Evolutionary conservation across 1,140 invertebrate genomes (phyloP), one percentile per base, ranked within the genome.

Genomic region (Cataglyphis hispanica): DNA sequence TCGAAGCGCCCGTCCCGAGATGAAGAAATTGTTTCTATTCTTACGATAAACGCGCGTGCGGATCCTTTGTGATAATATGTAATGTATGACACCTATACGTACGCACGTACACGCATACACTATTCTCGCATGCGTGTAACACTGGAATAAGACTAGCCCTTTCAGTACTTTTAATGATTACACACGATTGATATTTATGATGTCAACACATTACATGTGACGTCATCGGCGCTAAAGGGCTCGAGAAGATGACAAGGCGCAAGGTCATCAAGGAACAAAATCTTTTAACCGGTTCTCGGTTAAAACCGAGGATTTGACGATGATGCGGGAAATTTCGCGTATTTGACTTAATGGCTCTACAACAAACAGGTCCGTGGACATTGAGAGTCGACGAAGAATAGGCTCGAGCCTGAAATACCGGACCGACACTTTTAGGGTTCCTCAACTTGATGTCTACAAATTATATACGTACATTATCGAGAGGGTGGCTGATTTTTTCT

Each of bases 41-140:
- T 92, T 88, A 88, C 80, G 84, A 75, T 85, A 89, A 90, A 89
- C 78, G 77, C 85, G 91, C 86, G 69, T 64, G 89, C 87, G 87
- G 89, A 91, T 92, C 91, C 89, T 93, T 94, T 95, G 94, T 93
- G 94, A 95, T 94, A 94, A 93, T 93, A 93, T 92, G 90, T 93
- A 91, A 91, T 92, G 91, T 93, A 91, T 94, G 92, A 91, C 86
- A 91, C 91, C 90, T 89, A 69, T 93, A 93, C 90, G 89, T 89
- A 92, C 76, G 91, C 88, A 61, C 66, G 84, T 87, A 90, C 85
- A 75, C 34, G 46, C 78, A 72, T 37, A 83, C 78, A 83, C 34
- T 60, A 58, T 34, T 74, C 67, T 83, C 67, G 78, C 67, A 83
- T 53, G 37, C 67, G 66, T 53, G 50, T 60, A 53, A 53, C 66